A percentile compares a stretch with the other conserved stretches of the same genome.
phyloP scores from a whole-genome alignment of 2,888 invertebrate genomes.

The Drosophila koepferae region DNA sequence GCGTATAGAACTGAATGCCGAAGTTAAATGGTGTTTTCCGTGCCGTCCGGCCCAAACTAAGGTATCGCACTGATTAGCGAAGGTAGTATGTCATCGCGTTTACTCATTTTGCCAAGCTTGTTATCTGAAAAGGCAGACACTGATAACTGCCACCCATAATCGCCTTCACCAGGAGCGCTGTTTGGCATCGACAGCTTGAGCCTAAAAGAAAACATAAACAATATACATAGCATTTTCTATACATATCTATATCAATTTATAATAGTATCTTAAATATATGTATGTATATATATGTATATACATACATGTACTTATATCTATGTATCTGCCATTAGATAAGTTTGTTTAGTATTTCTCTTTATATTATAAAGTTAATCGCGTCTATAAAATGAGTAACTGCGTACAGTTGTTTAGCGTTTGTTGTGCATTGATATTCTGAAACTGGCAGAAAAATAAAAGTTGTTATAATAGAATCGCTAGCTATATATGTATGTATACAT shows the following conservation, averaged over 20 bases:
- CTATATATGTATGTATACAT: not conserved
- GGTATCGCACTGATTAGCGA: slow-evolving; percentile 65
- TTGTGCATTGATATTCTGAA: not conserved
- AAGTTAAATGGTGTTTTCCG: slow-evolving; percentile 4
- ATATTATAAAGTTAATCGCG: not conserved
- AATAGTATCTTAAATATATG: not conserved
- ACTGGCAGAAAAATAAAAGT: not conserved
- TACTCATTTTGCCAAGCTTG: slow-evolving; percentile 61
- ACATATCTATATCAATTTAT: not conserved
- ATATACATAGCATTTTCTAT: slow-evolving; percentile 18
- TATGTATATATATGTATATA: not conserved
- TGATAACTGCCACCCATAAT: slow-evolving; percentile 64
- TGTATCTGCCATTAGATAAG: not conserved
- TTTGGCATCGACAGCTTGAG: slow-evolving; percentile 56
- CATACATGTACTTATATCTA: not conserved
- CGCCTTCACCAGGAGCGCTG: slow-evolving; percentile 46
- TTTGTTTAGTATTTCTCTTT: not conserved
- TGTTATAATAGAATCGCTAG: not conserved
- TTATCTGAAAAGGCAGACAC: slow-evolving; percentile 58
- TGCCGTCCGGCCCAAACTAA: slow-evolving; percentile 42
- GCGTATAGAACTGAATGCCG: not conserved
- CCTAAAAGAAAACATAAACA: slow-evolving; percentile 64
- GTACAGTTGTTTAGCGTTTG: not conserved
- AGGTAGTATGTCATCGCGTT: slow-evolving; percentile 64
- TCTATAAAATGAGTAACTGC: slow-evolving; percentile 8